Conservation (phyloP, 2,888 invertebrate species). For the Drosophila suboccidentalis region DNA sequence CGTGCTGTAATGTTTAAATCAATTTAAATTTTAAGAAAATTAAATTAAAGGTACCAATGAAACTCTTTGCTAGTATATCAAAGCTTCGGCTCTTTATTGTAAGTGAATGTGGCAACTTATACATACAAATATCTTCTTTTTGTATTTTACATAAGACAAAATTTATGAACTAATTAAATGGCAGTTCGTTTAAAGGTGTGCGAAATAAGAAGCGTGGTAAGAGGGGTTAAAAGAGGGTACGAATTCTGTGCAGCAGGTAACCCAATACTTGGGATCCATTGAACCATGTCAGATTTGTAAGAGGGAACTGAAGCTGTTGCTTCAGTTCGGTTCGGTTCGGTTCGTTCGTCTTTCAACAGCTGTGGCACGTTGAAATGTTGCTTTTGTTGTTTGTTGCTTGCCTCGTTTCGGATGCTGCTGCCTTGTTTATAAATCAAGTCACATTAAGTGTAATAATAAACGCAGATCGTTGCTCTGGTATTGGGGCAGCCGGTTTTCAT, state of each 20-base stretch:
- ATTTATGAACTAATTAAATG: constrained; percentile 61
- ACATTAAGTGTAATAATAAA: constrained; percentile 82
- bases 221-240: constrained; percentile 9
- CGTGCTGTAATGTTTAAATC: too few relatives aligned
- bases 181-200: constrained; percentile 41
- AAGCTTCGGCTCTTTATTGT: neutral
- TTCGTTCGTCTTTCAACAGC: constrained; percentile 63
- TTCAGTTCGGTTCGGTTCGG: neutral
- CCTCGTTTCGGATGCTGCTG: constrained; percentile 41
- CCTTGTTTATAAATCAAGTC: constrained; percentile 80
- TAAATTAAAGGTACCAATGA: too few relatives aligned
- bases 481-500: constrained; percentile 48
- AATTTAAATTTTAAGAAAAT: too few relatives aligned
- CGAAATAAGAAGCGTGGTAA: neutral
- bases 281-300: constrained; percentile 55
- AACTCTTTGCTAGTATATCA: neutral
- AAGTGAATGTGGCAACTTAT: neutral
- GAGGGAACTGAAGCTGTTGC: constrained; percentile 26
- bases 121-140: neutral
- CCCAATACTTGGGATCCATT: constrained; percentile 64
- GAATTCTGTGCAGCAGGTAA: constrained; percentile 50
- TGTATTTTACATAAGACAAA: constrained; percentile 28
- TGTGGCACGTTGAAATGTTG: constrained; percentile 45
- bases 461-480: constrained; percentile 50
- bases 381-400: constrained; percentile 11